These are phyloP conservation scores for Gymnoscelis rufifasciata DNA, from an alignment of 2,888 invertebrate genomes.

Conservation along the genomic window DNA sequence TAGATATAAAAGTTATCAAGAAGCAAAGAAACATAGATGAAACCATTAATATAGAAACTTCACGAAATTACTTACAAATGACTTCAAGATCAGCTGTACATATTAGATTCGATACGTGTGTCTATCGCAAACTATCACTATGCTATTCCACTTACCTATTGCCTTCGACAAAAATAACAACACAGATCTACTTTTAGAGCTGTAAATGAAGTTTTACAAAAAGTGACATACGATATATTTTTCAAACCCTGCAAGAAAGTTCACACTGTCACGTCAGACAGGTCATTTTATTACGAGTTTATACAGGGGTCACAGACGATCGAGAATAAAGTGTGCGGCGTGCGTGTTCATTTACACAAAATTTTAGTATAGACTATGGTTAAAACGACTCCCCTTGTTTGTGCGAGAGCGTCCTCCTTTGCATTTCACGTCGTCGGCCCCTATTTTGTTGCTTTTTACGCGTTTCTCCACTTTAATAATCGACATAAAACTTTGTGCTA, in stretches of 20 bases:
- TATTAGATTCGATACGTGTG: slow-evolving; percentile 7
- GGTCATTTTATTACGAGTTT: slow-evolving; percentile 44
- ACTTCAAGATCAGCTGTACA: slow-evolving; percentile 22
- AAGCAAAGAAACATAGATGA: neutral
- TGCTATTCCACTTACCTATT: slow-evolving; percentile 10
- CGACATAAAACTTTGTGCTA: slow-evolving; percentile 48
- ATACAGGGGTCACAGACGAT: slow-evolving; percentile 51
- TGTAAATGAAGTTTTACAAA: slow-evolving; percentile 2
- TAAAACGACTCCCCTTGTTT: slow-evolving; percentile 70
- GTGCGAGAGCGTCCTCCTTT: slow-evolving; percentile 73
- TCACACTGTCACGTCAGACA: slow-evolving; percentile 52
- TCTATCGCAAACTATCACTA: neutral
- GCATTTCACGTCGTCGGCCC: slow-evolving; percentile 70
- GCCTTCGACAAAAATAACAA: slow-evolving; percentile 14
- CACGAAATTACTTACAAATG: neutral
- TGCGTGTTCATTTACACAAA: slow-evolving; percentile 42
- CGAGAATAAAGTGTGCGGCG: slow-evolving; percentile 46
- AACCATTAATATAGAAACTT: neutral
- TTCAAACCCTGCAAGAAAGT: slow-evolving; percentile 27
- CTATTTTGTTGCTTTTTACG: slow-evolving; percentile 50
- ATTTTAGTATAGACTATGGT: slow-evolving; percentile 34
- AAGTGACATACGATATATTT: neutral
- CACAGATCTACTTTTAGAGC: slow-evolving; percentile 5
- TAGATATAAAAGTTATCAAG: no score
- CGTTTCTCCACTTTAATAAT: slow-evolving; percentile 45